These are phyloP conservation scores for Mormyrops boulengeri DNA, from an alignment of 2,797 vertebrate species.

Conservation along the genomic window DNA sequence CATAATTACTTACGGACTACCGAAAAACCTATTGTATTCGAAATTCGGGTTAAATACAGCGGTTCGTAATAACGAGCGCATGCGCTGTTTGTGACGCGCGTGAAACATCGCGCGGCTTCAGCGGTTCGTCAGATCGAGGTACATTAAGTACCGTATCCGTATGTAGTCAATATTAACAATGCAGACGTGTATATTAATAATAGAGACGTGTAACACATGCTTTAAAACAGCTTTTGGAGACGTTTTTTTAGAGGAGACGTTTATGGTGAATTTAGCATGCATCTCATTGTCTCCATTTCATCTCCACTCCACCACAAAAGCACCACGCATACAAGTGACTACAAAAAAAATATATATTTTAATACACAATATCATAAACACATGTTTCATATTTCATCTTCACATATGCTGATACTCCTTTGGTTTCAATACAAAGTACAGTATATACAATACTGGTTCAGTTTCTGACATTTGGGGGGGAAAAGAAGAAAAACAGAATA, in stretches of 20 bases:
- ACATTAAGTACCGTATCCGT: not conserved
- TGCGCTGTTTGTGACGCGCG: not conserved
- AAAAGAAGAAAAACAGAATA: conserved; percentile 15
- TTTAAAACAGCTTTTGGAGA: not conserved
- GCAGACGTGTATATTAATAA: too few species aligned
- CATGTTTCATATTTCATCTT: conserved; percentile 35
- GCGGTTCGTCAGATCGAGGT: not conserved
- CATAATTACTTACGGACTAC: not conserved
- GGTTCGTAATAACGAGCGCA: not conserved
- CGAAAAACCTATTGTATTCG: not conserved
- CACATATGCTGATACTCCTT: conserved; percentile 29
- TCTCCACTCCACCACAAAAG: not conserved
- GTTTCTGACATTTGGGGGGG: conserved; percentile 25
- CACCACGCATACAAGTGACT: conserved; percentile 3
- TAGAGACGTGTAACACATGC: not conserved
- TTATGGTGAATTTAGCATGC: not conserved
- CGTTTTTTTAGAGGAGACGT: not conserved
- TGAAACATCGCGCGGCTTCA: not conserved
- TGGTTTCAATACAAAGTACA: conserved; percentile 29
- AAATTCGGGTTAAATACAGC: not conserved
- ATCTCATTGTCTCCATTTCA: not conserved
- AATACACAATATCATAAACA: conserved; percentile 40
- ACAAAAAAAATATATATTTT: conserved; percentile 37
- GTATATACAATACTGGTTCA: conserved; percentile 33
- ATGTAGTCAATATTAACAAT: not conserved